A percentile compares a stretch with the other conserved stretches of the same genome.
phyloP scores from a whole-genome alignment of 2,888 invertebrate genomes.

The Cephus sareptanus region DNA sequence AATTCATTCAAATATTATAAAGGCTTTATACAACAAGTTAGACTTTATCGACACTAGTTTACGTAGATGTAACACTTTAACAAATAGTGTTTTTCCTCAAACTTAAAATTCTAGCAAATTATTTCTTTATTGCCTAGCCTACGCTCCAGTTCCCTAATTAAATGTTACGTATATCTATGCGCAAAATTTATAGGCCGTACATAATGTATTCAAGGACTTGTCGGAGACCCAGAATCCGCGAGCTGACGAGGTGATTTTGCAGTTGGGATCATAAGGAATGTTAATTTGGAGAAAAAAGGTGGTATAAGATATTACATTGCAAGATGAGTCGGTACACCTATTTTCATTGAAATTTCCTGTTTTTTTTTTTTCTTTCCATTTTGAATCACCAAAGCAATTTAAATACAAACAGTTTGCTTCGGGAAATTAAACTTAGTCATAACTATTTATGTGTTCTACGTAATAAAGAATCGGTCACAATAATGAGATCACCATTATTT shows the following conservation, averaged over 20 bases:
- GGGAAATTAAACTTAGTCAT: background rate
- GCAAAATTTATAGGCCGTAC: background rate
- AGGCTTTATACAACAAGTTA: conserved; percentile 46
- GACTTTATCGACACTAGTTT: conserved; percentile 25
- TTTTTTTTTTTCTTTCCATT: background rate
- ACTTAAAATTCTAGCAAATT: background rate
- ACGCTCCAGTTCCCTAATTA: background rate
- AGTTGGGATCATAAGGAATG: background rate
- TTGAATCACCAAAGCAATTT: background rate
- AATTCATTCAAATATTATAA: conserved; percentile 42
- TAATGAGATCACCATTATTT: background rate
- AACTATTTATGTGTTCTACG: background rate
- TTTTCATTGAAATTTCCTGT: background rate
- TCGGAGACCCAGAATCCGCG: background rate
- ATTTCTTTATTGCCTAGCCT: background rate
- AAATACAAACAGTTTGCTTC: background rate
- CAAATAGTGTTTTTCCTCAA: background rate
- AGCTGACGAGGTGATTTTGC: background rate
- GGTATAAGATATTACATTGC: background rate
- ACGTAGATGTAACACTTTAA: conserved; percentile 2
- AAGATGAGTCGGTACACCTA: background rate
- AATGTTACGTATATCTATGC: background rate
- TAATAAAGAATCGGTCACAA: background rate
- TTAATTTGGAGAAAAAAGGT: background rate
- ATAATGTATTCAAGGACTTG: background rate